Percentiles rank a stretch among this genome's conserved stretches.
Conservation (phyloP, 2,888 invertebrate species). For the Limnephilus rhombicus region DNA sequence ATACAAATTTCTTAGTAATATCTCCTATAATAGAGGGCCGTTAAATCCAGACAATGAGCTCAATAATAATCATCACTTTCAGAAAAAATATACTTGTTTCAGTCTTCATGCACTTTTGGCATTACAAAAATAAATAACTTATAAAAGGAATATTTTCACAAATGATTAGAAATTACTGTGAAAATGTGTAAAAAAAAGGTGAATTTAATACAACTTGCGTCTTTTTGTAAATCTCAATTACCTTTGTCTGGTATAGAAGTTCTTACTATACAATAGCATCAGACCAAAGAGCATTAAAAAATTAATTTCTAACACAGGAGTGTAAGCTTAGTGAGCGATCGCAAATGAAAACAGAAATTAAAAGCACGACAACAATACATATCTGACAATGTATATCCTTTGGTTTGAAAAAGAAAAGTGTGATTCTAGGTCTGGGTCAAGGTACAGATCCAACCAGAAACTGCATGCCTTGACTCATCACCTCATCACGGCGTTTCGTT, state of each 20-base stretch:
- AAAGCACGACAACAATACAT: neutral
- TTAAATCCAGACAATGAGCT: neutral
- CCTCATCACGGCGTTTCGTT: no score
- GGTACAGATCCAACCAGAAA: neutral
- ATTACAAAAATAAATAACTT: neutral
- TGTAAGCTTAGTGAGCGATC: neutral
- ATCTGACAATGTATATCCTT: no score
- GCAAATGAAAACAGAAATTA: neutral
- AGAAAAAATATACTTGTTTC: neutral
- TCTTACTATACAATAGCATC: neutral
- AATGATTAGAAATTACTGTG: neutral
- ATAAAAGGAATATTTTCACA: neutral
- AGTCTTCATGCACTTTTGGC: neutral
- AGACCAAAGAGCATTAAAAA: neutral
- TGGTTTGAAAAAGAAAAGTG: neutral
- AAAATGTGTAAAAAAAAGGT: neutral
- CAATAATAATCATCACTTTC: neutral
- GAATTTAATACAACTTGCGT: neutral
- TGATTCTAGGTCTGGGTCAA: neutral
- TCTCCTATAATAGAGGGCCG: neutral
- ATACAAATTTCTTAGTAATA: neutral
- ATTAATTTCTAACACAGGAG: neutral
- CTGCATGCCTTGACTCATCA: no score
- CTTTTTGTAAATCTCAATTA: neutral
- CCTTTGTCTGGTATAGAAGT: neutral